A percentile compares a stretch with the other conserved stretches of the same genome.
phyloP scores from a whole-genome alignment of 2,797 vertebrate species.

The Propithecus perrieri region DNA sequence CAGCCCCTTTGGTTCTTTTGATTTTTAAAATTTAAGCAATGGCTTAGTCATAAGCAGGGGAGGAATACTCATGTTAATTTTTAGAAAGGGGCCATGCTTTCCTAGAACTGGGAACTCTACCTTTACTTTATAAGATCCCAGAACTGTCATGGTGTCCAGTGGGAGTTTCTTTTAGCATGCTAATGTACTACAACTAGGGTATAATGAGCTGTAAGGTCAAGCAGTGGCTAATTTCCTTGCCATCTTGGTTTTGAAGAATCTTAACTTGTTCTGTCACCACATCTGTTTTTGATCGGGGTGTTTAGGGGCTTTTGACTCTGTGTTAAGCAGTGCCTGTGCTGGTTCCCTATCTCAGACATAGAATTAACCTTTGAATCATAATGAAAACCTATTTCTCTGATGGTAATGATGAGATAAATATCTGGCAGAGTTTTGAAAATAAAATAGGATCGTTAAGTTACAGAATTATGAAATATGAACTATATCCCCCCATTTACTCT shows the following conservation, averaged over 20 bases:
- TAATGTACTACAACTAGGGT: neutral
- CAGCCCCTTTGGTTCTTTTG: neutral
- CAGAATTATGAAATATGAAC: constrained; percentile 30
- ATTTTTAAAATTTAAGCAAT: neutral
- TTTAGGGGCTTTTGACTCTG: neutral
- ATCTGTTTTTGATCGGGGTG: neutral
- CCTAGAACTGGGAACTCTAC: neutral
- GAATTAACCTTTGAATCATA: constrained; percentile 16
- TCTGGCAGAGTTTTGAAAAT: constrained; percentile 26
- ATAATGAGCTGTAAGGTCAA: neutral
- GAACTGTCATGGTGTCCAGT: neutral
- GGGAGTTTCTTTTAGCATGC: neutral
- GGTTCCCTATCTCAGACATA: neutral
- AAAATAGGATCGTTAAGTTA: constrained; percentile 43
- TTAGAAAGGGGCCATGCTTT: neutral
- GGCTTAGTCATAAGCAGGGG: neutral
- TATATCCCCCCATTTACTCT: neutral
- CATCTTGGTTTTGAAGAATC: neutral
- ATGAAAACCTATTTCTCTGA: constrained; percentile 13
- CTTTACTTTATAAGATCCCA: neutral
- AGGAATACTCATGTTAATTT: neutral
- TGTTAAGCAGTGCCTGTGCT: neutral
- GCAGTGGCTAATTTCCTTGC: neutral
- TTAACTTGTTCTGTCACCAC: neutral
- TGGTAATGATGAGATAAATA: neutral